Conservation (phyloP, 1,140 invertebrate genomes). For the Heliothis subflexa region DNA sequence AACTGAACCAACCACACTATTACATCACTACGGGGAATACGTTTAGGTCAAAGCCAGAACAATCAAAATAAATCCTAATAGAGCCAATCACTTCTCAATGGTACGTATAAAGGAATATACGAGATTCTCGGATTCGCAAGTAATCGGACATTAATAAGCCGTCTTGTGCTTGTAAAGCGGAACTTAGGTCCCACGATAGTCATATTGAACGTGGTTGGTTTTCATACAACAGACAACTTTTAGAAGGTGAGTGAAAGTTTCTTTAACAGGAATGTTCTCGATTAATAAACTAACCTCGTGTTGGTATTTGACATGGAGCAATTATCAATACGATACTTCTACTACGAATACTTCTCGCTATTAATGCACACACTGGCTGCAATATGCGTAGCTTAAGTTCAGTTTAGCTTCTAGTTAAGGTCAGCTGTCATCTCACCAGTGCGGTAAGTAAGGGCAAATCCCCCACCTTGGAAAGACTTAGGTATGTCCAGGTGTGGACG, state of each 20-base stretch:
- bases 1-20: neutral
- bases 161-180: slow-evolving; percentile 37
- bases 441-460: no score
- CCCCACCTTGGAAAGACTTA: no score
- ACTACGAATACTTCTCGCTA: no score
- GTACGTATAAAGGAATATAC: slow-evolving; percentile 6
- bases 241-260: neutral
- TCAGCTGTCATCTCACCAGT: no score
- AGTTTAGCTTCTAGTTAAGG: no score
- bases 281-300: no score
- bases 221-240: neutral
- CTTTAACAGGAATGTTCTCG: no score
- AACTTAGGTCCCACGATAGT: slow-evolving; percentile 32
- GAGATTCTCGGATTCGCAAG: slow-evolving; percentile 12
- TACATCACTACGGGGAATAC: neutral
- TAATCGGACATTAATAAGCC: slow-evolving; percentile 38
- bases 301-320: no score
- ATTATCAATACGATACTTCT: no score
- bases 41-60: neutral
- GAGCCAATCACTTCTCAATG: slow-evolving; percentile 8
- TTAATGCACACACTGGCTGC: no score
- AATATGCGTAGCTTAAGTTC: no score
- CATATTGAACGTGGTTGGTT: slow-evolving; percentile 10
- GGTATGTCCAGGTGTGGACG: no score
- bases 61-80: slow-evolving; percentile 28